phyloP scores from a whole-genome alignment of 2,113 vertebrate genomes.

The Brienomyrus brachyistius region DNA sequence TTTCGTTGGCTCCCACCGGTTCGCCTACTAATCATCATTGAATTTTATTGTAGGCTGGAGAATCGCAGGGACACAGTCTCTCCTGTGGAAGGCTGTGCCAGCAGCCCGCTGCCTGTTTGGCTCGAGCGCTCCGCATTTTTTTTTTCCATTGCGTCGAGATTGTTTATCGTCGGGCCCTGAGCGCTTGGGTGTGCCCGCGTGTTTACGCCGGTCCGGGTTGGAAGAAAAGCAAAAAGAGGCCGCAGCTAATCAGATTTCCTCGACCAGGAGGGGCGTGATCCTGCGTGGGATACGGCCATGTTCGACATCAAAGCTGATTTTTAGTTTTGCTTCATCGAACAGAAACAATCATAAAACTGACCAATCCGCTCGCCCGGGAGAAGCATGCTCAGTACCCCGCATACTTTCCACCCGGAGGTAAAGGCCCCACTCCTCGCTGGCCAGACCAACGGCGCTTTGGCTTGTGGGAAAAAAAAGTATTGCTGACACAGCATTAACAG shows the following conservation, averaged over 20 bases:
- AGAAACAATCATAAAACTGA: not conserved
- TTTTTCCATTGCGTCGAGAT: not conserved
- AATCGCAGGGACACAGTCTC: conserved; percentile 33
- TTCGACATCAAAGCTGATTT: not conserved
- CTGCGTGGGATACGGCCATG: not conserved
- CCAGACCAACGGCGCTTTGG: conserved; percentile 49
- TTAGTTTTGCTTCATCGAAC: not conserved
- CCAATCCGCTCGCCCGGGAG: conserved; percentile 5
- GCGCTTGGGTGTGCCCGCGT: not conserved
- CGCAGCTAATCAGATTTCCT: conserved; percentile 4
- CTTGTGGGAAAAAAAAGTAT: conserved; percentile 49
- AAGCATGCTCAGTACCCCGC: conserved; percentile 16
- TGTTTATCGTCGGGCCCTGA: not conserved
- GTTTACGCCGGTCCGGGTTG: not conserved
- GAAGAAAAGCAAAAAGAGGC: not conserved
- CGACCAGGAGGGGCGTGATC: not conserved
- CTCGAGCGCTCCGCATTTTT: not conserved
- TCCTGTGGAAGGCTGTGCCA: conserved; percentile 1
- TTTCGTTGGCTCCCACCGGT: conserved; percentile 38
- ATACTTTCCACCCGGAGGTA: conserved; percentile 40
- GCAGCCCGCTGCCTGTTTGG: not conserved
- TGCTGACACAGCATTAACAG: conserved; percentile 59
- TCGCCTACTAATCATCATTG: conserved; percentile 45
- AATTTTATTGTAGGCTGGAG: conserved; percentile 38
- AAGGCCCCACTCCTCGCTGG: conserved; percentile 37